Evolutionary conservation across 2,888 invertebrate species (phyloP).

Genomic region (Diaphora mendica): DNA sequence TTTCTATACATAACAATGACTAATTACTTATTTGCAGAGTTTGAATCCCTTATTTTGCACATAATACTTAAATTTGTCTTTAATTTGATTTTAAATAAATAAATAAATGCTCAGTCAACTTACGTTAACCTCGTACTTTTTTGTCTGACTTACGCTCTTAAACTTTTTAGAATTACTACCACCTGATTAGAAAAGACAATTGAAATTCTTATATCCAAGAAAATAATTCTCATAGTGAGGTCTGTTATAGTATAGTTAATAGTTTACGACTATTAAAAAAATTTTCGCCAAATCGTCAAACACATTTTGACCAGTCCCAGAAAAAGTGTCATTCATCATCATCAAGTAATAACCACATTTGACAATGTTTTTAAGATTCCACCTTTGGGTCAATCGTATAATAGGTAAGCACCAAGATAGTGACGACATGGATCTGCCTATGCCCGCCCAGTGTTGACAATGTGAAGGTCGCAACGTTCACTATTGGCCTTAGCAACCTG

Average conservation of each 20-base stretch:
- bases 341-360: slow-evolving; percentile 9
- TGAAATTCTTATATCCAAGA: no score
- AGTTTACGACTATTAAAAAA: neutral
- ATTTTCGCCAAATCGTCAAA: no score
- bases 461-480: slow-evolving; percentile 78
- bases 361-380: slow-evolving; percentile 40
- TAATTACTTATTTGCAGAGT: neutral
- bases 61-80: no score
- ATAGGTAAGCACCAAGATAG: slow-evolving; percentile 55
- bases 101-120: no score
- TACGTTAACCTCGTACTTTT: no score
- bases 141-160: no score
- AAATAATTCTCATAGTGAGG: no score
- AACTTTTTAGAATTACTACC: no score
- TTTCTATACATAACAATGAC: neutral
- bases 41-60: neutral
- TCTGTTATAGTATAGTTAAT: no score
- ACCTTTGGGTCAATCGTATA: slow-evolving; percentile 28
- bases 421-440: slow-evolving; percentile 66
- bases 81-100: no score
- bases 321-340: neutral
- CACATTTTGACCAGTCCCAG: no score
- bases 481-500: slow-evolving; percentile 63
- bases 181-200: no score
- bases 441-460: slow-evolving; percentile 66